Base-by-base conservation (phyloP, 2,888 invertebrate genomes). In the Noctuana brunneofusca region DNA sequence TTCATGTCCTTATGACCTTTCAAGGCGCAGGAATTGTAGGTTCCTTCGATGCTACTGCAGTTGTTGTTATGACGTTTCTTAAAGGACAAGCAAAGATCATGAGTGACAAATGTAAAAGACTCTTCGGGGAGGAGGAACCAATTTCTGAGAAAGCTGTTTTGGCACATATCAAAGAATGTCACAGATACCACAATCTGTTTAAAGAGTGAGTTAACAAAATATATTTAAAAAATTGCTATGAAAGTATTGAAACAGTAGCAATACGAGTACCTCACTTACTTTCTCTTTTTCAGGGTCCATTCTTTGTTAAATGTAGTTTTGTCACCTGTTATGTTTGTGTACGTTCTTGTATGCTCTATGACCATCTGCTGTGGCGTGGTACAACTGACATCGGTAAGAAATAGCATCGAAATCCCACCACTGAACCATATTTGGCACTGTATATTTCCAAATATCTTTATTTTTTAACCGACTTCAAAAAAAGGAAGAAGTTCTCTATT, bases 301-400 rank as follows among this genome's bases (percentile, higher is more conserved):
- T 59, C 66, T 0, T 50, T 69, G 27, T 78, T 84, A 35, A 75
- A 84, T 64, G 70, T 71, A 2, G 66, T 84, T 5, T 38, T 84
- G 11, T 86, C 87, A 0, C 84, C 87, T 0, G 75, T 78, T 0
- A 86, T 87, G 84, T 86, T 80, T 62, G 4, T 83, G 0, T 87
- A 87, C 62, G 78, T 87, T 0, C 71, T 87, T 2, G 67, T 86
- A 2, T 86, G 85, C 65, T 86, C 87, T 0, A 76, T 84, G 4
- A 81, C 78, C 22, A 85, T 87, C n/a, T 87, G 86, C 48, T 80
- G 80, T 55, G 78, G 83, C 54, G 80, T 86, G 0, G 73, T 87
- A 0, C 86, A 87, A 54, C 75, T 81, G 22, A 78, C 58, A 65
- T 73, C 78, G 60, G 88, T 86, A 71, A 76, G 83, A 75, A 52